A percentile compares a stretch with the other conserved stretches of the same genome.
These are phyloP conservation scores for Yponomeuta sedellus DNA, from an alignment of 2,888 invertebrate species.

Conservation along the genomic window DNA sequence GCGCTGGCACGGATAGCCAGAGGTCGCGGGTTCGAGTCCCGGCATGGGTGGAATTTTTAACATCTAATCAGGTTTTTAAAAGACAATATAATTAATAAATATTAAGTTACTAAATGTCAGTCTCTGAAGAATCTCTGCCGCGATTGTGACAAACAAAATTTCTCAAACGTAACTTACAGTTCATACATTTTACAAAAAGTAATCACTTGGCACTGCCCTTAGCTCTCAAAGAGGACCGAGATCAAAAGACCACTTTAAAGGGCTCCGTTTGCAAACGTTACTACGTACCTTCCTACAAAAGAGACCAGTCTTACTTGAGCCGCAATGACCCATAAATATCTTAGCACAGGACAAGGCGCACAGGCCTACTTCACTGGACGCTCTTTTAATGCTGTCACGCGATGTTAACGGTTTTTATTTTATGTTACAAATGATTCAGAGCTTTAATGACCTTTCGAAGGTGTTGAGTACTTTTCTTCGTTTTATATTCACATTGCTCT, in stretches of 20 bases:
- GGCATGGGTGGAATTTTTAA: too few relatives aligned
- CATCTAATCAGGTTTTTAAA: too few relatives aligned
- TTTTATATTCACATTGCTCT: too few relatives aligned
- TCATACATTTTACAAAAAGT: slow-evolving; percentile 2
- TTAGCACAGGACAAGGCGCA: not conserved
- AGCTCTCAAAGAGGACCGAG: not conserved
- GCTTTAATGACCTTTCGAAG: not conserved
- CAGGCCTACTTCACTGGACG: not conserved
- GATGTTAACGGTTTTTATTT: slow-evolving; percentile 2
- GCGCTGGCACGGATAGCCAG: too few relatives aligned
- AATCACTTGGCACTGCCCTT: not conserved
- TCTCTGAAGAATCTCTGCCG: not conserved
- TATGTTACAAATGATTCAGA: slow-evolving; percentile 1
- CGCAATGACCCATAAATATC: not conserved
- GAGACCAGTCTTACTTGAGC: not conserved
- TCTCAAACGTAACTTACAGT: not conserved
- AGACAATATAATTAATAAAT: too few relatives aligned
- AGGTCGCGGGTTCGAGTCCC: too few relatives aligned
- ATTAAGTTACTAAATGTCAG: too few relatives aligned
- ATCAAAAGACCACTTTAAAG: slow-evolving; percentile 3
- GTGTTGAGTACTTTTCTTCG: not conserved
- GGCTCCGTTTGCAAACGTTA: not conserved
- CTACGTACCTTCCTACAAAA: not conserved
- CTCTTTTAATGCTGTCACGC: not conserved
- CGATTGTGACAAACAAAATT: not conserved